These are phyloP conservation scores for Bombus balteatus DNA, from an alignment of 1,140 invertebrate genomes.

Conservation along the genomic window DNA sequence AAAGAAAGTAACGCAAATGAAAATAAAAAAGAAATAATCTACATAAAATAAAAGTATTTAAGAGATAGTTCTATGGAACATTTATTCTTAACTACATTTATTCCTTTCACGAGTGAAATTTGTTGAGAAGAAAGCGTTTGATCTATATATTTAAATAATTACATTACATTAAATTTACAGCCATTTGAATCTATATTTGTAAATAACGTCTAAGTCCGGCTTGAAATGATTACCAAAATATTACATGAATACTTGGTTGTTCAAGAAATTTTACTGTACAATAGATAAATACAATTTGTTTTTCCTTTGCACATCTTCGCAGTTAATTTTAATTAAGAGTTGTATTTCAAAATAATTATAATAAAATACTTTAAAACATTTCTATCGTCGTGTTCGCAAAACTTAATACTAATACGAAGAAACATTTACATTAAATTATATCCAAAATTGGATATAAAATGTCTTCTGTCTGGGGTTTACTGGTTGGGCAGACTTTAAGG, in stretches of 20 bases:
- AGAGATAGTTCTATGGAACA: slow-evolving; percentile 19
- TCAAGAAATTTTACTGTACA: slow-evolving; percentile 21
- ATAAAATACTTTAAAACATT: neutral
- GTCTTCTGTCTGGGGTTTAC: slow-evolving; percentile 5
- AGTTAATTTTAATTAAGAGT: slow-evolving; percentile 12
- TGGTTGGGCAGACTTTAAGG: slow-evolving; percentile 48
- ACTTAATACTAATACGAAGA: slow-evolving; percentile 25
- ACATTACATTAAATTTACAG: slow-evolving; percentile 25
- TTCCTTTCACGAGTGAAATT: slow-evolving; percentile 27
- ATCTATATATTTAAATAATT: slow-evolving; percentile 21
- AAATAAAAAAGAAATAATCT: slow-evolving; percentile 14
- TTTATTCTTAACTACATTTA: slow-evolving; percentile 50
- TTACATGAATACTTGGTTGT: neutral
- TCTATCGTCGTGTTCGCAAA: neutral
- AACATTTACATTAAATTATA: slow-evolving; percentile 3
- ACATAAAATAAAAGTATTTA: slow-evolving; percentile 12
- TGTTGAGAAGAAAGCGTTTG: neutral
- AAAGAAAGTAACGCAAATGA: slow-evolving; percentile 34
- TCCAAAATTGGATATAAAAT: slow-evolving; percentile 22
- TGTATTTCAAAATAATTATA: slow-evolving; percentile 18
- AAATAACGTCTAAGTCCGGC: slow-evolving; percentile 16
- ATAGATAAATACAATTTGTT: neutral
- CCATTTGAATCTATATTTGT: neutral
- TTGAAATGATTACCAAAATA: slow-evolving; percentile 18
- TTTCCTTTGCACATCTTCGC: neutral